phyloP scores from a whole-genome alignment of 2,113 vertebrate species.

The Apteryx mantelli region DNA sequence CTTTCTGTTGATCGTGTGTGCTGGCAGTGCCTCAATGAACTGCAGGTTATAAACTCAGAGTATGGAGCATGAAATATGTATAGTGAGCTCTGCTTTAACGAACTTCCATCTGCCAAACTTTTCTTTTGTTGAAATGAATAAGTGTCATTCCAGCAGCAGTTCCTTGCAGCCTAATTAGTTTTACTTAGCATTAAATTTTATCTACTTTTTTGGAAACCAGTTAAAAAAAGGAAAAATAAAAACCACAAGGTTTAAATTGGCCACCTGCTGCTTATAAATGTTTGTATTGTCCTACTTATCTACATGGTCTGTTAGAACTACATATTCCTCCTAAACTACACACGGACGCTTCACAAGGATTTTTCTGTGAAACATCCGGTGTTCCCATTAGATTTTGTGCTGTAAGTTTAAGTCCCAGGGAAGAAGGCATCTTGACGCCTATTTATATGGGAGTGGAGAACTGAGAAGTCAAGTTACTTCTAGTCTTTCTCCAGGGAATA shows the following conservation, averaged over 20 bases:
- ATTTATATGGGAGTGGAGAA: neutral
- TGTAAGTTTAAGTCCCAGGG: conserved; percentile 29
- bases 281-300: conserved; percentile 47
- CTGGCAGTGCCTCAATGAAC: conserved; percentile 48
- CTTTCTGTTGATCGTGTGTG: conserved; percentile 27
- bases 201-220: neutral
- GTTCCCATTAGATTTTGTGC: conserved; percentile 38
- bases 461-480: conserved; percentile 27
- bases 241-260: conserved; percentile 17
- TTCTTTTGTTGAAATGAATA: conserved; percentile 41
- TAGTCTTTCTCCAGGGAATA: conserved; percentile 52
- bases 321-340: conserved; percentile 39
- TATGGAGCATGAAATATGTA: conserved; percentile 58
- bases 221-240: neutral
- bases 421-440: conserved; percentile 26
- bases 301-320: conserved; percentile 36
- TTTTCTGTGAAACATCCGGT: conserved; percentile 32
- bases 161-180: conserved; percentile 60
- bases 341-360: neutral
- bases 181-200: conserved; percentile 55
- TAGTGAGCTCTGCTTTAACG: conserved; percentile 41
- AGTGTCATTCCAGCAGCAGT: conserved; percentile 61
- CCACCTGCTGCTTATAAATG: conserved; percentile 31
- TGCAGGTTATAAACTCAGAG: conserved; percentile 47
- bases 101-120: conserved; percentile 44